Evolutionary conservation across 2,888 invertebrate genomes (phyloP).

Genomic region (Diarsia mendica): DNA sequence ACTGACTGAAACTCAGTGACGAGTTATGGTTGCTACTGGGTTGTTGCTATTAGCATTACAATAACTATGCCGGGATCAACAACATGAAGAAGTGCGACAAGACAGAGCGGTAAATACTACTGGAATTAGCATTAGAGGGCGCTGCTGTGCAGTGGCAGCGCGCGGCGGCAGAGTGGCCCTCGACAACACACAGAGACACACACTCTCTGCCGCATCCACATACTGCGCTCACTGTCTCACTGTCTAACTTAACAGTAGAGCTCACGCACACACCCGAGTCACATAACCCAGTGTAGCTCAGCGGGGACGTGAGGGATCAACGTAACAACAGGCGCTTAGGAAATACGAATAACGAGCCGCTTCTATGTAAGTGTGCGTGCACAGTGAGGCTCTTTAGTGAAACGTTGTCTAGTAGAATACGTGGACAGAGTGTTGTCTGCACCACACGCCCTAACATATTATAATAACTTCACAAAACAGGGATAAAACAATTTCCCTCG

Average conservation of each 20-base stretch:
- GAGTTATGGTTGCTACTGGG: neutral
- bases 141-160: neutral
- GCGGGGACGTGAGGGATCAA: neutral
- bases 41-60: neutral
- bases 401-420: neutral
- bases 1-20: neutral
- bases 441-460: conserved; percentile 43
- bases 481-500: conserved; percentile 59
- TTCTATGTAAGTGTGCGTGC: neutral
- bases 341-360: neutral
- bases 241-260: neutral
- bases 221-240: neutral
- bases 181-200: conserved; percentile 9
- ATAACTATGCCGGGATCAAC: neutral
- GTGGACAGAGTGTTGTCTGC: neutral
- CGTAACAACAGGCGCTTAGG: neutral
- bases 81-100: neutral
- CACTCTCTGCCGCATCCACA: neutral
- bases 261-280: neutral
- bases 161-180: neutral
- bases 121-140: neutral
- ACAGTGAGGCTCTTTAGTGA: neutral
- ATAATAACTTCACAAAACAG: conserved; percentile 64
- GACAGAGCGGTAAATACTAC: neutral
- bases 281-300: neutral